Conservation (phyloP, 2,888 invertebrate genomes). For the Myopa tessellatipennis region DNA sequence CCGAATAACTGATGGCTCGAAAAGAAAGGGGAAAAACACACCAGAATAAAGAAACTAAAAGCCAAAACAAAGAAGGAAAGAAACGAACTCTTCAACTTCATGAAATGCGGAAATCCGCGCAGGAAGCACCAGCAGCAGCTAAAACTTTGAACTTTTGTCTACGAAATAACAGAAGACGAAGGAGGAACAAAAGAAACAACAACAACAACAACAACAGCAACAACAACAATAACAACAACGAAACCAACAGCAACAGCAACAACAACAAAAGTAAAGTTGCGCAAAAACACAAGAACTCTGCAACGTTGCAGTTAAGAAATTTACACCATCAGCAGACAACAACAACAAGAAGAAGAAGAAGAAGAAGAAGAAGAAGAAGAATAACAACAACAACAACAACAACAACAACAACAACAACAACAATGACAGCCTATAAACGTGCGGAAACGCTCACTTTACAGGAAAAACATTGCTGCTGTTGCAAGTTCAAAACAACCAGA, state of each 20-base stretch:
- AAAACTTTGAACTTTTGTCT: slow-evolving; percentile 37
- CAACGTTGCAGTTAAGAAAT: slow-evolving; percentile 42
- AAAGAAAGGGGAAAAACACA: neutral
- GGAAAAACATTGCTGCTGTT: slow-evolving; percentile 26
- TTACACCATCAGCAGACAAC: slow-evolving; percentile 42
- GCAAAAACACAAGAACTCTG: slow-evolving; percentile 22
- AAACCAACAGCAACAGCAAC: neutral
- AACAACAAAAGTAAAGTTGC: slow-evolving; percentile 10
- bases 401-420: slow-evolving; percentile 21
- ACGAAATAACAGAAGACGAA: neutral
- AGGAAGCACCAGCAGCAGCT: slow-evolving; percentile 29
- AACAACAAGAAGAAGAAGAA: too few relatives aligned
- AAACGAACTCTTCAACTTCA: neutral
- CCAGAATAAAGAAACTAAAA: neutral
- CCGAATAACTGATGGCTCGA: neutral
- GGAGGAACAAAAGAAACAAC: neutral
- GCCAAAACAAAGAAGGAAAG: slow-evolving; percentile 3
- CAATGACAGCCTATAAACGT: slow-evolving; percentile 34
- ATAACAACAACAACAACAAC: slow-evolving; percentile 24
- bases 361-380: too few relatives aligned
- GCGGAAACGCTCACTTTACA: slow-evolving; percentile 36
- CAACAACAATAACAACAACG: neutral
- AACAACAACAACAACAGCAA: neutral
- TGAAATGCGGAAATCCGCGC: slow-evolving; percentile 35
- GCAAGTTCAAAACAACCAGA: slow-evolving; percentile 14